Evolutionary conservation across 2,797 vertebrate genomes (phyloP).

Genomic region (Galago senegalensis): DNA sequence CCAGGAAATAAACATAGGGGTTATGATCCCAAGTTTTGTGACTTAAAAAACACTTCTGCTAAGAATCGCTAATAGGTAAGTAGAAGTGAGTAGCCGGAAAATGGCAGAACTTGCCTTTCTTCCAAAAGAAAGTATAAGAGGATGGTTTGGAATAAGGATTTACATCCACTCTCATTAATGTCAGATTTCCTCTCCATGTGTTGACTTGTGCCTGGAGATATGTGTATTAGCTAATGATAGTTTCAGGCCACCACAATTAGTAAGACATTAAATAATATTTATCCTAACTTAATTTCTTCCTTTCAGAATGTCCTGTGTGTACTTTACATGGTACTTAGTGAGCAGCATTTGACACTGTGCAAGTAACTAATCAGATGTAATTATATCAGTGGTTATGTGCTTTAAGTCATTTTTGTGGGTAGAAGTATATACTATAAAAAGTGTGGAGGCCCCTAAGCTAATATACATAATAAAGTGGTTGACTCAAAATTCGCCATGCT

Average conservation of each 20-base stretch:
- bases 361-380: constrained; percentile 32
- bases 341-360: neutral
- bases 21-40: constrained; percentile 13
- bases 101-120: neutral
- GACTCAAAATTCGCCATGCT: neutral
- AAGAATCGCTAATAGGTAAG: neutral
- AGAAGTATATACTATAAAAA: neutral
- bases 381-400: neutral
- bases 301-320: neutral
- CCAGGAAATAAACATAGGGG: neutral
- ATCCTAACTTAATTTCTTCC: constrained; percentile 27
- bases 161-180: neutral
- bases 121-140: neutral
- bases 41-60: neutral
- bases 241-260: constrained; percentile 39
- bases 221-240: neutral
- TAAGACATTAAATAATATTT: constrained; percentile 55
- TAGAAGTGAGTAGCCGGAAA: neutral
- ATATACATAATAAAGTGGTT: neutral
- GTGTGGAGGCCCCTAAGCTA: neutral
- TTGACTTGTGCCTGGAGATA: constrained; percentile 34
- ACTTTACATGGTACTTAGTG: neutral
- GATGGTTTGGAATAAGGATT: neutral
- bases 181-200: constrained; percentile 15
- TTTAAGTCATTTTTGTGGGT: constrained; percentile 30